Base-by-base conservation (phyloP, 2,888 invertebrate species). In the Hymenopus coronatus region DNA sequence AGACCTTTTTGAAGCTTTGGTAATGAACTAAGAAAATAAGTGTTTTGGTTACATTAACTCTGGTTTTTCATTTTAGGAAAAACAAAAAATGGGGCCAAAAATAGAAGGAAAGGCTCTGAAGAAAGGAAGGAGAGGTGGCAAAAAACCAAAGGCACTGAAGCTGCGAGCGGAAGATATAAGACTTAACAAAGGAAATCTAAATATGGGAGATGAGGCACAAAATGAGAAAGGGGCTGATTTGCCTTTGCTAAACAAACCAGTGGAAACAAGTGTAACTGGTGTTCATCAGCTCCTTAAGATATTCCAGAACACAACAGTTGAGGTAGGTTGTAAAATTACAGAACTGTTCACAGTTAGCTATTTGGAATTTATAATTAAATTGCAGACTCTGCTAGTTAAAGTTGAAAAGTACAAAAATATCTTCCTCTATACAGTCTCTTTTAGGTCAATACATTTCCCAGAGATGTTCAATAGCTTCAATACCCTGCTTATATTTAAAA, bases 221-320 rank as follows among this genome's bases (percentile, higher is more conserved):
- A 70, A n/a, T n/a, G n/a, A 82, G 25, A 82, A 15, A n/a, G 28
- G 28, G 33, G 33, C 89, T n/a, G 94, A 94, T 91, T 90, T 93
- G 85, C 94, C 95, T 3, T 92, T 94, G 83, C 91, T 95, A 28
- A 92, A 93, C 46, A 96, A 95, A 92, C 96, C 97, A 28, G 95
- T 97, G 91, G 94, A 94, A 90, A 96, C 96, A 89, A 96, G 96
- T 92, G 93, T 96, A 88, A 95, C 95, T 91, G 96, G 96, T 87
- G 95, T 97, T 92, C 94, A 94, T 89, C 96, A 97, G 93, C 96
- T 97, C 25, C 94, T 96, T 83, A 95, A 95, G 92, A 95, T 97
- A 90, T 95, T 96, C 92, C 96, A 97, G 92, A 95, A 95, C 91
- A 97, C 96, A 88, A 97, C 96, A 91, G 95, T 95, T 91, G 97